A percentile compares a stretch with the other conserved stretches of the same genome.
Conservation (phyloP, 2,888 invertebrate genomes). For the Parochlus steinenii region DNA sequence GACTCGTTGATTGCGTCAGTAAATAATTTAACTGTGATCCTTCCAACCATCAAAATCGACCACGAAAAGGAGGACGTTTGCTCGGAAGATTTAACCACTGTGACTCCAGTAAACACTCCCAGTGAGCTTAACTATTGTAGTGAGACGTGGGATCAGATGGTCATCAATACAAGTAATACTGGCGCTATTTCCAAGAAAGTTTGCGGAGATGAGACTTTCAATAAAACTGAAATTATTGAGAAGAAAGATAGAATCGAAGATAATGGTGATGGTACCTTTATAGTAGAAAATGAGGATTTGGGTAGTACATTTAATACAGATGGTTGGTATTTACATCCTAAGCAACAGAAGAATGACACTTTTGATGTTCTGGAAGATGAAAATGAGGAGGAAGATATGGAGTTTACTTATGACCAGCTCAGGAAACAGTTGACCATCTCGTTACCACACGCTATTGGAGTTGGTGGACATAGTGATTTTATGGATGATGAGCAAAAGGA, state of each 20-base stretch:
- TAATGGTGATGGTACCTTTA: background rate
- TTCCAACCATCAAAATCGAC: constrained; percentile 16
- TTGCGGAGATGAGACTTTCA: background rate
- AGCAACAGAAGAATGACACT: constrained; percentile 12
- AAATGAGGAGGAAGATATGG: constrained; percentile 14
- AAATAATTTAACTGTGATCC: constrained; percentile 4
- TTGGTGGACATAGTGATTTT: constrained; percentile 15
- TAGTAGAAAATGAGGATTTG: background rate
- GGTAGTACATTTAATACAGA: constrained; percentile 6
- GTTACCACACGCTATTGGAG: constrained; percentile 16
- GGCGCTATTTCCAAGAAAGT: background rate
- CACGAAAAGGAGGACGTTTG: constrained; percentile 16
- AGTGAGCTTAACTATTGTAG: constrained; percentile 17
- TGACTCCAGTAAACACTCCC: constrained; percentile 18
- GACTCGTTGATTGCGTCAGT: constrained; percentile 12
- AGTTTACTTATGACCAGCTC: constrained; percentile 16
- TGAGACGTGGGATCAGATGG: constrained; percentile 17
- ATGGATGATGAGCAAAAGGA: constrained; percentile 17
- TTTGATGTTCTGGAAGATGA: constrained; percentile 14
- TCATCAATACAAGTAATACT: constrained; percentile 1
- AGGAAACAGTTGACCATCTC: constrained; percentile 17
- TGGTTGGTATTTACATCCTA: constrained; percentile 17
- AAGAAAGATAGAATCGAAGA: background rate
- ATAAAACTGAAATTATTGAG: background rate
- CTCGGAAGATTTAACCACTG: constrained; percentile 17